Base-by-base conservation (phyloP, 2,888 invertebrate species). In the Vandiemenella viatica region DNA sequence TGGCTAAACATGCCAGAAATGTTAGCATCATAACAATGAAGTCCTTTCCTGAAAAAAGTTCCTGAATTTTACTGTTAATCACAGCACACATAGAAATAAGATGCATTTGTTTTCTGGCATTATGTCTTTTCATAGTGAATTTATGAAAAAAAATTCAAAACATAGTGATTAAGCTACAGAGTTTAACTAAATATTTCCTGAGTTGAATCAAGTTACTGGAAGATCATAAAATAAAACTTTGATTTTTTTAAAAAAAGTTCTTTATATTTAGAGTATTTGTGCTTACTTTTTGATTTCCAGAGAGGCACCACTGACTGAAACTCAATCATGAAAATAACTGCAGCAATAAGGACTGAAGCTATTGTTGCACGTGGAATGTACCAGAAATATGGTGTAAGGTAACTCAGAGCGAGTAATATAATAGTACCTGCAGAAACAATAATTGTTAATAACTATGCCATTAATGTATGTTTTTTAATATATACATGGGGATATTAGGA, bases 261-360 rank as follows among this genome's bases (percentile, higher is more conserved):
- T n/a, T n/a, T n/a, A n/a, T n/a, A n/a, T n/a, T n/a, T n/a, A n/a
- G n/a, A n/a, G n/a, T n/a, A n/a, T n/a, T n/a, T n/a, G n/a, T n/a
- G 58, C 69, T 67, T 64, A 74, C 74, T 71, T 60, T 69, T 73
- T 21, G 67, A 66, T 58, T 62, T 67, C 75, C 75, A 76, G 41
- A 76, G 62, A 3, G 70, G 68, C 38, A 64, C 61, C 18, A 74
- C 59, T 41, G 74, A 71, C 56, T 70, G 62, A 53, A 68, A 70
- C 55, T 76, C 75, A 5, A 87, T 79, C 76, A 91, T 80, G 61
- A 87, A 87, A 48, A 87, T 65, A 10, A 93, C 92, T 6, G 95
- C 92, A 56, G 83, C 81, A 54, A 93, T 89, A 54, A 95, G 79
- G 44, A 95, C 87, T 0, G 91, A 83, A 0, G 91, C 80, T 20